Base-by-base conservation (phyloP, 2,888 invertebrate genomes). In the Unio pictorum region DNA sequence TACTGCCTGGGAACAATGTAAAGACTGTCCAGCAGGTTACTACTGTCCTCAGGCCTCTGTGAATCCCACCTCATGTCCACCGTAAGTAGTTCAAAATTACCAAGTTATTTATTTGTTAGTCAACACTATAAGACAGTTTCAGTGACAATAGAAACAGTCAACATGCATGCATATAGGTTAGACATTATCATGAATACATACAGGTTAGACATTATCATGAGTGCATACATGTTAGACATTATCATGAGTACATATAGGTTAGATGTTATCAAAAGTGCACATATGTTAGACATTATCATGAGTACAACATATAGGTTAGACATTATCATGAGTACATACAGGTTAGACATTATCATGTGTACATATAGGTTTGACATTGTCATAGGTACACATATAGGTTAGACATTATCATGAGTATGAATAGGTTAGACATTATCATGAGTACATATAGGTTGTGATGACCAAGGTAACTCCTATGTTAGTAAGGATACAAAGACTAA, bases 11-110 rank as follows among this genome's bases (percentile, higher is more conserved):
- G 88, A 88, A 67, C 81, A 86, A 67, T 89, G 89, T 78, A 75
- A 69, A 11, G 86, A 86, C 67, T 89, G 88, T 79, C 77, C 85
- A 1, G 66, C 64, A 7, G 89, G 89, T 7, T 70, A 85, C 68
- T 88, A 88, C 75, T 89, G 89, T 79, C 84, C 86, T 1, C 61
- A 73, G 45, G 88, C 82, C 7, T 88, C 89, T 4, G 75, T 76
- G 17, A 66, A 79, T 7, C 88, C 88, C 17, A 86, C 83, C 18
- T 78, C 70, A 7, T 88, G 88, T 74, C 86, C 86, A 56, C 80
- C 83, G 88, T 88, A 80, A 81, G 88, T 81, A 60, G 45, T 45
- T 45, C 45, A 45, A 45, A 45, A 45, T 15, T 2, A 45, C 15
- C 45, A 45, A 3, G 45, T 11, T 34, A 7, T 34, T 45, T 45